Percentiles rank a stretch among this genome's conserved stretches.
Conservation (phyloP, 2,888 invertebrate species). For the Tillus elongatus region DNA sequence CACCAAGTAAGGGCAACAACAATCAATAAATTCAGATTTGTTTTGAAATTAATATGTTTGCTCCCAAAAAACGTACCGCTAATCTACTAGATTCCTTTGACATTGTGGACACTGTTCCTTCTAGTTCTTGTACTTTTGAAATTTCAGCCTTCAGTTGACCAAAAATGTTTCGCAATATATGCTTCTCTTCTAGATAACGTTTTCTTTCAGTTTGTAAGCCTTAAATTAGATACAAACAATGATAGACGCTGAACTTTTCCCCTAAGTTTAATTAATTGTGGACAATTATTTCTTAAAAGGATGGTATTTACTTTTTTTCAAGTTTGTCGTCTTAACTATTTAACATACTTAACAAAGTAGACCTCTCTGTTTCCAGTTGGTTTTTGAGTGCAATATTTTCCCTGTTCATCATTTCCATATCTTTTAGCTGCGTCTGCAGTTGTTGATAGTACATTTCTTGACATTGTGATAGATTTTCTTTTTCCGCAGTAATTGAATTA, state of each 20-base stretch:
- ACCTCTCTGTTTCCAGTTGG: constrained; percentile 29
- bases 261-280: no score
- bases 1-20: no score
- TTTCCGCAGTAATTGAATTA: constrained; percentile 18
- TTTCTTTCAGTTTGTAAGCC: constrained; percentile 33
- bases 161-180: constrained; percentile 32
- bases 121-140: constrained; percentile 30
- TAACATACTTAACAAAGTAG: constrained; percentile 27
- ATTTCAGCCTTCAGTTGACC: constrained; percentile 33
- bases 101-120: constrained; percentile 31
- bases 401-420: constrained; percentile 25
- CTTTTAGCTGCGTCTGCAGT: constrained; percentile 26
- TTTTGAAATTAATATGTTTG: no score
- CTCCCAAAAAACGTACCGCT: constrained; percentile 27
- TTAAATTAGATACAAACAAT: constrained; percentile 15
- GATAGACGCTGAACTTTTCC: constrained; percentile 1
- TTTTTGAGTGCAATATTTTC: constrained; percentile 26
- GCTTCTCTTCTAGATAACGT: constrained; percentile 35
- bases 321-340: no score
- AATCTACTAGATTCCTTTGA: constrained; percentile 35
- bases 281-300: no score
- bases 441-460: constrained; percentile 26
- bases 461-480: constrained; percentile 15
- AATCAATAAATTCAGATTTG: no score
- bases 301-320: no score